Percentiles rank a stretch among this genome's conserved stretches.
Evolutionary conservation across 2,113 vertebrate genomes (phyloP).

Genomic region (Rattus norvegicus): GRCr8 NC_086020.1:172100001-172100500

Average conservation of each 20-base stretch:
- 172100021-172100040: background rate
- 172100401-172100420: background rate
- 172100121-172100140: background rate
- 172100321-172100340: no score
- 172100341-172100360: background rate
- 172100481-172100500: background rate
- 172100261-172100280: rapidly evolving
- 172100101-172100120: constrained; percentile 31
- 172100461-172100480: background rate
- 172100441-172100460: background rate
- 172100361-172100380: background rate
- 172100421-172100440: background rate
- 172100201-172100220: background rate
- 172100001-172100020: background rate
- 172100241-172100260: background rate
- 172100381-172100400: background rate
- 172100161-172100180: no score
- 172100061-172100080: background rate
- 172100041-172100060: background rate
- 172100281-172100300: background rate
- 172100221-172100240: background rate
- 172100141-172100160: background rate
- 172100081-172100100: background rate
- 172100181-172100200: background rate
- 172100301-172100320: background rate